Percentiles rank a stretch among this genome's conserved stretches.
These are phyloP conservation scores for Eonycteris spelaea DNA, from an alignment of 2,113 vertebrate species.

Conservation along the genomic window DNA sequence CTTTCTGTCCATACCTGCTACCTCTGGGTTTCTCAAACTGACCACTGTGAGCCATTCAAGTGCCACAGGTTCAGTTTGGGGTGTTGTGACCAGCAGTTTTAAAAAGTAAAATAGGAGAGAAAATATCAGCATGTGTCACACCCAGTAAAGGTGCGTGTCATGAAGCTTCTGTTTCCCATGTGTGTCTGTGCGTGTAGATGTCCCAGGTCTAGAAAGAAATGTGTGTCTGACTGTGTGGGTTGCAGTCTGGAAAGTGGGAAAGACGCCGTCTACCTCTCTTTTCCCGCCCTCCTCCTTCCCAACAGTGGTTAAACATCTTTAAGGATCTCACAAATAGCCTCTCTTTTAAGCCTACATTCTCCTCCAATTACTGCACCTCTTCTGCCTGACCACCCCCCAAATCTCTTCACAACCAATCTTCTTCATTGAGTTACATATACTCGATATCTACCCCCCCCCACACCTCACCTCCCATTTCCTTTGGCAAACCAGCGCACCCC, in stretches of 20 bases:
- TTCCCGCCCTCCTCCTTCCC: neutral
- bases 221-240: neutral
- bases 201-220: neutral
- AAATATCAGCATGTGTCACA: neutral
- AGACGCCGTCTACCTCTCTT: neutral
- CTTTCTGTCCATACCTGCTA: neutral
- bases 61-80: neutral
- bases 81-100: neutral
- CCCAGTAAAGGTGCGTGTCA: neutral
- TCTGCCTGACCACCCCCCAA: neutral
- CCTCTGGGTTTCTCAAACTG: neutral
- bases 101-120: neutral
- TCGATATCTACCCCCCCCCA: neutral
- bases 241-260: neutral
- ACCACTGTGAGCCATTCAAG: neutral
- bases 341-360: neutral
- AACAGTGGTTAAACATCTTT: neutral
- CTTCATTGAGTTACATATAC: neutral
- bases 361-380: neutral
- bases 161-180: neutral
- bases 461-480: neutral
- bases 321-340: neutral
- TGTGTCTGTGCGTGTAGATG: neutral
- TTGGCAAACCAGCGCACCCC: neutral
- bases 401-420: neutral